These are phyloP conservation scores for Tenthredo distinguenda DNA, from an alignment of 2,888 invertebrate genomes.

Conservation along the genomic window DNA sequence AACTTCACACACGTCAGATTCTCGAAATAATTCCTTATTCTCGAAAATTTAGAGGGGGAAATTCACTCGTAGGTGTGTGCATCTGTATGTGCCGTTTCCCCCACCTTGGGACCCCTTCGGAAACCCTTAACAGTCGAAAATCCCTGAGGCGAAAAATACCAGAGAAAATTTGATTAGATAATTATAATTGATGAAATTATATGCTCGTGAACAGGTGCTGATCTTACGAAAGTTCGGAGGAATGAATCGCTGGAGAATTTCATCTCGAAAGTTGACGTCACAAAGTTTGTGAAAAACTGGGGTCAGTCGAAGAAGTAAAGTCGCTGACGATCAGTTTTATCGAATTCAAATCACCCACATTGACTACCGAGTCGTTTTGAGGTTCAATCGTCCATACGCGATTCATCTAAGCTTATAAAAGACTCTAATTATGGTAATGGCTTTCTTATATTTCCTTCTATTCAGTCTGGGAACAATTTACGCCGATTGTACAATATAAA, in stretches of 20 bases:
- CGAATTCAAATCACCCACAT: slow-evolving; percentile 18
- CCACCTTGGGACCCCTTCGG: no score
- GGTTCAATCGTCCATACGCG: slow-evolving; percentile 25
- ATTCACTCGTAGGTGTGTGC: no score
- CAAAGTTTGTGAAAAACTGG: not conserved
- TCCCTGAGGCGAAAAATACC: not conserved
- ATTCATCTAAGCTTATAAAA: slow-evolving; percentile 1
- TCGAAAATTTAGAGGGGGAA: no score
- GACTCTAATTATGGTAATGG: slow-evolving; percentile 42
- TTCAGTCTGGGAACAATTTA: slow-evolving; percentile 5
- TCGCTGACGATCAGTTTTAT: slow-evolving; percentile 8
- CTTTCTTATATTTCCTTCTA: slow-evolving; percentile 18
- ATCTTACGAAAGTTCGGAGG: not conserved
- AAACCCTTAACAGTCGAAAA: not conserved
- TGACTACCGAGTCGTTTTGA: not conserved
- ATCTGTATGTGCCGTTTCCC: no score
- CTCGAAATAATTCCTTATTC: no score
- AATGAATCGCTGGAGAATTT: not conserved
- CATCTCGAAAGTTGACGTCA: not conserved
- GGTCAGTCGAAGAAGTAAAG: slow-evolving; percentile 1
- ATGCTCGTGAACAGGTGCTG: not conserved
- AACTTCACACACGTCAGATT: no score
- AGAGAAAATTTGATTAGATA: not conserved
- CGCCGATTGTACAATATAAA: not conserved
- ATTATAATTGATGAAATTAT: not conserved